These are phyloP conservation scores for Pelecanoides urinatrix DNA, from an alignment of 2,113 vertebrate species.

Conservation along the genomic window DNA sequence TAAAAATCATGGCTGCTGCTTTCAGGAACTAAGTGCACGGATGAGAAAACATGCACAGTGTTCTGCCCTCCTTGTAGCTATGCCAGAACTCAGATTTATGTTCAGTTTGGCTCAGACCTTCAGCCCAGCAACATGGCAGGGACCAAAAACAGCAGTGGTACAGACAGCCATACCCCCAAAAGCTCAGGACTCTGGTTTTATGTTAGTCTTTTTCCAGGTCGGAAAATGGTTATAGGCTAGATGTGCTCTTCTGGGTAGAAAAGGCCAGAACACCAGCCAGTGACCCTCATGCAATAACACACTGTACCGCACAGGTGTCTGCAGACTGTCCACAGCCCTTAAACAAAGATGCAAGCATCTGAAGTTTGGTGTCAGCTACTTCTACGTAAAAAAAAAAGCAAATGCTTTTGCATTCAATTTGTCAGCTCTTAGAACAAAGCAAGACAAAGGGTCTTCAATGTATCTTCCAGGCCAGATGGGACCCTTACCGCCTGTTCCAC, in stretches of 20 bases:
- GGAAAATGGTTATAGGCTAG: not conserved
- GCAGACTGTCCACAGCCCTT: not conserved
- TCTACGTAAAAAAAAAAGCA: not conserved
- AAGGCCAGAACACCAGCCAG: not conserved
- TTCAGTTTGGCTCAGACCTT: not conserved
- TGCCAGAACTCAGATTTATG: not conserved
- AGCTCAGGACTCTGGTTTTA: not conserved
- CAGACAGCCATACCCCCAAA: not conserved
- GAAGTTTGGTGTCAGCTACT: not conserved
- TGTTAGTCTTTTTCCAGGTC: not conserved
- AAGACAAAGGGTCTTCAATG: not conserved
- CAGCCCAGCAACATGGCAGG: not conserved
- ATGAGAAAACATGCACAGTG: not conserved
- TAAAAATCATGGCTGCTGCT: not conserved
- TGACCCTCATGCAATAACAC: not conserved
- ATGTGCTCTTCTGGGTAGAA: not conserved
- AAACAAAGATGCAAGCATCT: not conserved
- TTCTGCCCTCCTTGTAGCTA: not conserved
- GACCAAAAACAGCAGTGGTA: not conserved
- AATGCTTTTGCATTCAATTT: not conserved
- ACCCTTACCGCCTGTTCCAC: fast-evolving
- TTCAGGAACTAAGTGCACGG: not conserved
- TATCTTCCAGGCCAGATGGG: not conserved
- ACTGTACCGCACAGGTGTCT: fast-evolving
- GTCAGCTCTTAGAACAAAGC: not conserved